Percentiles rank a stretch among this genome's conserved stretches.
These are phyloP conservation scores for Danio aesculapii DNA, from an alignment of 2,797 vertebrate genomes.

Conservation along the genomic window DNA sequence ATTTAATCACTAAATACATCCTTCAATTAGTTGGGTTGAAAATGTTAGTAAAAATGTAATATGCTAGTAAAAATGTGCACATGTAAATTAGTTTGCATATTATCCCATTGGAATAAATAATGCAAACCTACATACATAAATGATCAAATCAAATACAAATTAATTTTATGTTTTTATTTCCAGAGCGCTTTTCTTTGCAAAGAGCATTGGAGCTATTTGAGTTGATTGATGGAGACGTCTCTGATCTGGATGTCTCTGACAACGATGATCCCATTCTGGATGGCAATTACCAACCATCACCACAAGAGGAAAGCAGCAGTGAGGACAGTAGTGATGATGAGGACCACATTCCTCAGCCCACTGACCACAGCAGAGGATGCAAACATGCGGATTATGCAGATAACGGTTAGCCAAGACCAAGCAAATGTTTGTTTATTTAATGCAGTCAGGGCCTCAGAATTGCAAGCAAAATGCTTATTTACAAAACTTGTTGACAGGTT, in stretches of 20 bases:
- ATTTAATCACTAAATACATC: background rate
- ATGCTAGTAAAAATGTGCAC: background rate
- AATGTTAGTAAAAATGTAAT: background rate
- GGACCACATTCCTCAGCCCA: conserved; percentile 16
- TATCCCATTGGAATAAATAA: too few relatives aligned
- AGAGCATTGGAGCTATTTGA: background rate
- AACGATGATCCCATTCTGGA: conserved; percentile 30
- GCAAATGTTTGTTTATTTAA: background rate
- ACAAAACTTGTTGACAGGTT: conserved; percentile 22
- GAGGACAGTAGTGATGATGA: conserved; percentile 15
- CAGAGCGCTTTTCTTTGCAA: background rate
- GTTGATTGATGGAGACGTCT: conserved; percentile 8
- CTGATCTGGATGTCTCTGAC: conserved; percentile 12
- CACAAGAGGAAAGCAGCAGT: conserved; percentile 33
- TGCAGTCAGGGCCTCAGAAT: background rate
- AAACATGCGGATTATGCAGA: conserved; percentile 19
- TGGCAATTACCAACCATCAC: conserved; percentile 30
- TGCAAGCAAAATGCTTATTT: conserved; percentile 30
- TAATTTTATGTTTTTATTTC: background rate
- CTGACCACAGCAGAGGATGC: conserved; percentile 19
- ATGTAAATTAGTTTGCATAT: too few relatives aligned
- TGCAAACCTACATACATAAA: too few relatives aligned
- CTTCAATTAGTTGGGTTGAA: too few relatives aligned
- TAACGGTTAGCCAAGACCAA: conserved; percentile 25
- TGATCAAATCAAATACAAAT: too few relatives aligned